Percentiles rank a stretch among this genome's conserved stretches.
Evolutionary conservation across 2,888 invertebrate species (phyloP).

Genomic region (Carabus problematicus): DNA sequence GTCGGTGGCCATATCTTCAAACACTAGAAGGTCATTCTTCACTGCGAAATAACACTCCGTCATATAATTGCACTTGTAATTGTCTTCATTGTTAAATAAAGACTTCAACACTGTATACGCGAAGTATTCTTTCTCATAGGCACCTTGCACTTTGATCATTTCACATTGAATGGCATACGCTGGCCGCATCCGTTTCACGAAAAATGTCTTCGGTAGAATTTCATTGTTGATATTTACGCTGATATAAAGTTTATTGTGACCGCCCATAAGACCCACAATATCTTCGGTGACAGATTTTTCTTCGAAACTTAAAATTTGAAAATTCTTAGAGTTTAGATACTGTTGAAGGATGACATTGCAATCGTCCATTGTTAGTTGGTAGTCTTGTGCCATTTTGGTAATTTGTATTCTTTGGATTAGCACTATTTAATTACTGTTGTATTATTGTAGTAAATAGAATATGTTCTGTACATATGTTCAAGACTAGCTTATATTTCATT

Average conservation of each 20-base stretch:
- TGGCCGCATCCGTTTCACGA: conserved; percentile 29
- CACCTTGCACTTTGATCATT: conserved; percentile 28
- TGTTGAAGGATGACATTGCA: conserved; percentile 38
- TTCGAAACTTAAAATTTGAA: conserved; percentile 45
- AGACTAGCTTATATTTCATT: too few species aligned
- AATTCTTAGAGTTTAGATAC: conserved; percentile 40
- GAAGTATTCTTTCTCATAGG: conserved; percentile 43
- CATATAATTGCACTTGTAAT: conserved; percentile 46
- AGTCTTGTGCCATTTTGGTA: conserved; percentile 16
- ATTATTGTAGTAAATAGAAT: neutral
- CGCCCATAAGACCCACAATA: conserved; percentile 42
- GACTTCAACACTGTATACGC: conserved; percentile 38
- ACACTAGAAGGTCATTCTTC: conserved; percentile 52
- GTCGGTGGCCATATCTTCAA: conserved; percentile 54
- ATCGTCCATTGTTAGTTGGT: conserved; percentile 27
- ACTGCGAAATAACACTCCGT: conserved; percentile 55
- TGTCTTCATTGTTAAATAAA: conserved; percentile 33
- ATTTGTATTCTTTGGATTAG: neutral
- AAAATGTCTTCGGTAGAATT: conserved; percentile 15
- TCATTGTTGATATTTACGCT: conserved; percentile 23
- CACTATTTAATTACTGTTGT: neutral
- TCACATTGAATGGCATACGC: conserved; percentile 15
- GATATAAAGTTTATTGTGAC: conserved; percentile 24
- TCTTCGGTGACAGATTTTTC: conserved; percentile 35
- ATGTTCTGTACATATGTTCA: too few species aligned